These are phyloP conservation scores for Metalampra italica DNA, from an alignment of 2,888 invertebrate genomes.

Conservation along the genomic window DNA sequence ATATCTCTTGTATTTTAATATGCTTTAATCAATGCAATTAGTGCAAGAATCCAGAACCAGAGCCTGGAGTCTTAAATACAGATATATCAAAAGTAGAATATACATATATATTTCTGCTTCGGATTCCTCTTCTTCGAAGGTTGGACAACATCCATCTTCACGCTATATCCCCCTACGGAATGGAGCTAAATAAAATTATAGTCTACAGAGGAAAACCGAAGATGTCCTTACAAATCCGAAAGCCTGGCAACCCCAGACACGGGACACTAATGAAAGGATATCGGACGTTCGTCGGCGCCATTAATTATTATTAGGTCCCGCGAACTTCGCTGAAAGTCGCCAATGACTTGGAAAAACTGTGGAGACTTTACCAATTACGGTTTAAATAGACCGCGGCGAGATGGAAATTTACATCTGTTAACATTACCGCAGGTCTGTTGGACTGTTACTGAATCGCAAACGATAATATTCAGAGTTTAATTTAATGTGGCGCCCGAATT, in stretches of 20 bases:
- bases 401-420: conserved; percentile 35
- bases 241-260: conserved; percentile 18
- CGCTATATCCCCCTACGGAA: too few relatives aligned
- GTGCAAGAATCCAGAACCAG: too few relatives aligned
- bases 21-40: too few relatives aligned
- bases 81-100: too few relatives aligned
- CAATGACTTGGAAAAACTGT: conserved; percentile 70
- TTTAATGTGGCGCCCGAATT: not conserved
- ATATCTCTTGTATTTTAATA: too few relatives aligned
- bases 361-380: conserved; percentile 56
- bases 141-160: too few relatives aligned
- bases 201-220: too few relatives aligned
- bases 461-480: not conserved
- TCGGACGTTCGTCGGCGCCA: conserved; percentile 70
- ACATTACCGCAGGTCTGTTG: not conserved
- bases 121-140: too few relatives aligned
- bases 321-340: conserved; percentile 54
- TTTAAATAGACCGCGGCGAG: conserved; percentile 43
- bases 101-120: too few relatives aligned
- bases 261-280: conserved; percentile 76
- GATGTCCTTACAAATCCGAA: too few relatives aligned
- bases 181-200: too few relatives aligned
- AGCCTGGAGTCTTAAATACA: too few relatives aligned
- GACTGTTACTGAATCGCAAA: not conserved
- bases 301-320: conserved; percentile 75